Evolutionary conservation across 2,888 invertebrate species (phyloP).

Genomic region (Dastarcus helophoroides): DNA sequence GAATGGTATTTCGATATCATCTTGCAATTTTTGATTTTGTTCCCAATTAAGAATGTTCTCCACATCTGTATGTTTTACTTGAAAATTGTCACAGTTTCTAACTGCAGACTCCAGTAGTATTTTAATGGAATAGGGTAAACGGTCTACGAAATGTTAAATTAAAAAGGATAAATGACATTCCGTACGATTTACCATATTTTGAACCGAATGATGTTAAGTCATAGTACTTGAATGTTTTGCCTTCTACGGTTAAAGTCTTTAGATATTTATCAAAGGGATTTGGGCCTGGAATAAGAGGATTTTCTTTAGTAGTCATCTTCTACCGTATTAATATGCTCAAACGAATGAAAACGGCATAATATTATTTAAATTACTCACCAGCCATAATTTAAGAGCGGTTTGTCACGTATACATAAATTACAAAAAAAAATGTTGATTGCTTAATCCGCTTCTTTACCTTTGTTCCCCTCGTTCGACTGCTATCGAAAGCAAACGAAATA

Average conservation of each 20-base stretch:
- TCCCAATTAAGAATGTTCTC: slow-evolving; percentile 84
- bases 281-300: slow-evolving; percentile 33
- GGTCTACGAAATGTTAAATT: slow-evolving; percentile 39
- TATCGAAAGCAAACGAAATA: too few species aligned
- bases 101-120: slow-evolving; percentile 92
- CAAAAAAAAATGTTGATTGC: too few species aligned
- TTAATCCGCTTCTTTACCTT: too few species aligned
- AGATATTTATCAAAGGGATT: slow-evolving; percentile 55
- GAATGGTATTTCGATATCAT: slow-evolving; percentile 85
- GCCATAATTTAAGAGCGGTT: neutral
- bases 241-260: slow-evolving; percentile 47
- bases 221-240: slow-evolving; percentile 63
- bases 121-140: slow-evolving; percentile 83
- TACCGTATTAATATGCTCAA: too few species aligned
- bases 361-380: neutral
- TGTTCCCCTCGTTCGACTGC: too few species aligned
- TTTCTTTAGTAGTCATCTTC: too few species aligned
- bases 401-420: slow-evolving; percentile 1
- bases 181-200: slow-evolving; percentile 59
- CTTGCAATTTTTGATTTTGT: slow-evolving; percentile 51
- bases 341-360: too few species aligned
- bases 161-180: neutral
- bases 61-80: slow-evolving; percentile 76
- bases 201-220: slow-evolving; percentile 61
- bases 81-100: slow-evolving; percentile 92